Evolutionary conservation across 2,113 vertebrate genomes (phyloP).

Genomic region (Rhinoderma darwinii): DNA sequence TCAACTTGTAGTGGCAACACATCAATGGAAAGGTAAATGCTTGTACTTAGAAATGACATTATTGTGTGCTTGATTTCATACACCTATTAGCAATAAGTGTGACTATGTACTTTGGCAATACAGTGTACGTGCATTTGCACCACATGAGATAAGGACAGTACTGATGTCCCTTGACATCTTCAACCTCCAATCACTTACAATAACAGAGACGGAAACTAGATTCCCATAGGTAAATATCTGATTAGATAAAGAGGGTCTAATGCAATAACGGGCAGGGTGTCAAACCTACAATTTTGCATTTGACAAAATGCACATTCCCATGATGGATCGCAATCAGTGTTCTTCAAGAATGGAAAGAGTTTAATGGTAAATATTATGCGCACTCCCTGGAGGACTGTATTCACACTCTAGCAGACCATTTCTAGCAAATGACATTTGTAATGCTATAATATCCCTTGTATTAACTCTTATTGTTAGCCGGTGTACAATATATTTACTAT

Average conservation of each 20-base stretch:
- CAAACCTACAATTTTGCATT: not conserved
- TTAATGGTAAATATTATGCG: not conserved
- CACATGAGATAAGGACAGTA: not conserved
- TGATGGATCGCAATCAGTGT: not conserved
- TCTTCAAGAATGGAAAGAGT: not conserved
- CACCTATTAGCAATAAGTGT: not conserved
- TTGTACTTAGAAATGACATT: not conserved
- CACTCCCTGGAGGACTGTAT: not conserved
- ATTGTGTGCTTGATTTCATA: not conserved
- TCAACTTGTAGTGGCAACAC: no score
- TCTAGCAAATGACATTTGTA: not conserved
- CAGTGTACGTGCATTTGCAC: not conserved
- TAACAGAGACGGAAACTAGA: not conserved
- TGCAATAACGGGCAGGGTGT: slow-evolving; percentile 12
- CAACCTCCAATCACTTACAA: slow-evolving; percentile 5
- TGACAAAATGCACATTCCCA: slow-evolving; percentile 2
- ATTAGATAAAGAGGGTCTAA: slow-evolving; percentile 12
- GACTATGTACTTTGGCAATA: not conserved
- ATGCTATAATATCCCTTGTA: not conserved
- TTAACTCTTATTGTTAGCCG: not conserved
- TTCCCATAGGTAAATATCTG: slow-evolving; percentile 19
- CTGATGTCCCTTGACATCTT: not conserved
- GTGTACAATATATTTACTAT: not conserved
- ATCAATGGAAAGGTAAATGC: not conserved
- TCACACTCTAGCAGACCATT: not conserved